These are phyloP conservation scores for Trichomycterus rosablanca DNA, from an alignment of 2,113 vertebrate species.

Conservation along the genomic window DNA sequence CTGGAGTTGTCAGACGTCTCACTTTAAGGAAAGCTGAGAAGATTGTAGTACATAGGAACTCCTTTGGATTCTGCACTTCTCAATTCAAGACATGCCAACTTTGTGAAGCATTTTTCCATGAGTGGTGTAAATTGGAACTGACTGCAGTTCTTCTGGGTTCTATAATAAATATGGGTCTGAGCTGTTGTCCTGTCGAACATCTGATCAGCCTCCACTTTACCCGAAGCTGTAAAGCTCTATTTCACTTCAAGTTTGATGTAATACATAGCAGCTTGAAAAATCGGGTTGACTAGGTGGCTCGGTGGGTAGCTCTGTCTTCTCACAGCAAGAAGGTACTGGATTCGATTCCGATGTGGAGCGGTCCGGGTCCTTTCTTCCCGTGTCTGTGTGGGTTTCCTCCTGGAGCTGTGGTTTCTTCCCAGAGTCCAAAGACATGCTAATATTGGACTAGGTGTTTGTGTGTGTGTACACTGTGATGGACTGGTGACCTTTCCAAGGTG, in stretches of 20 bases:
- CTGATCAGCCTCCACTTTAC: slow-evolving; percentile 24
- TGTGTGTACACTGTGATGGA: too few species aligned
- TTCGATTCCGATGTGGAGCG: too few species aligned
- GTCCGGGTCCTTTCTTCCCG: too few species aligned
- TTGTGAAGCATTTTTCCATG: slow-evolving; percentile 34
- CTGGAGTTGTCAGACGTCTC: slow-evolving; percentile 1
- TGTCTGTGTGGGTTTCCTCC: too few species aligned
- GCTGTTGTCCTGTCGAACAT: slow-evolving; percentile 25
- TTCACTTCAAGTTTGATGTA: slow-evolving; percentile 3
- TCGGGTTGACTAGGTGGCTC: too few species aligned
- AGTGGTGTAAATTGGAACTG: slow-evolving; percentile 17
- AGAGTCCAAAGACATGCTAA: too few species aligned
- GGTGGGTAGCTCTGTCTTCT: too few species aligned
- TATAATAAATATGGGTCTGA: slow-evolving; percentile 25
- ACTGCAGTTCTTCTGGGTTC: slow-evolving; percentile 19
- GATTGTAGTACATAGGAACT: slow-evolving; percentile 1
- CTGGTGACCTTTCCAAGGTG: too few species aligned
- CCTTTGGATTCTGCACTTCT: slow-evolving; percentile 32
- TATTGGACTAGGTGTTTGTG: too few species aligned
- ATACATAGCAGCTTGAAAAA: slow-evolving; percentile 19
- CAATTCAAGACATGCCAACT: slow-evolving; percentile 26
- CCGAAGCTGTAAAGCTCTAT: slow-evolving; percentile 26
- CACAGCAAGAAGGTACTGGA: too few species aligned
- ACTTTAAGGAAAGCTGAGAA: slow-evolving; percentile 24
- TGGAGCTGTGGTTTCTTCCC: too few species aligned